Percentiles rank a stretch among this genome's conserved stretches.
Conservation (phyloP, 2,888 invertebrate genomes). For the Shargacucullia verbasci region DNA sequence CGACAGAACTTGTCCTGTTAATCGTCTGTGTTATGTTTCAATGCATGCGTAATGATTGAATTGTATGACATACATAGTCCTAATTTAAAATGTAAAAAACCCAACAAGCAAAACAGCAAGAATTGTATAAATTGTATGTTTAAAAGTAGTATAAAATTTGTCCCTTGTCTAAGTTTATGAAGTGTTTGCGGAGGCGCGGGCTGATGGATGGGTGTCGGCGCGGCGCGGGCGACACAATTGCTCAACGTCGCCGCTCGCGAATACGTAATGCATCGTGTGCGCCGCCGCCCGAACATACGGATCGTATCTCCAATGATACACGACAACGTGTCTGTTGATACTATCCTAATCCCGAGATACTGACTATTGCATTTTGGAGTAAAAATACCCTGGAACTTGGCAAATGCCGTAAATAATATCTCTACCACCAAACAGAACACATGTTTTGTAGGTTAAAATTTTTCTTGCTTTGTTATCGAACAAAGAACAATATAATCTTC, state of each 20-base stretch:
- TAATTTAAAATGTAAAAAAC: background rate
- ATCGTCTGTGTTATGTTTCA: too few relatives aligned
- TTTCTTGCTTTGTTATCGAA: too few relatives aligned
- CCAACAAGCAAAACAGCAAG: background rate
- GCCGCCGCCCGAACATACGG: conserved; percentile 27
- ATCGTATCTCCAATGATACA: conserved; percentile 61
- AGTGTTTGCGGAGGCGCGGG: conserved; percentile 62
- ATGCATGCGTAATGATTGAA: too few relatives aligned
- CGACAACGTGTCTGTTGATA: conserved; percentile 30
- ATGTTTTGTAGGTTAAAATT: too few relatives aligned
- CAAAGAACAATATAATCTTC: too few relatives aligned
- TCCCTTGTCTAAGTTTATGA: conserved; percentile 72
- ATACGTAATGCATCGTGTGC: conserved; percentile 71
- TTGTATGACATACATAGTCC: too few relatives aligned
- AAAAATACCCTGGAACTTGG: too few relatives aligned
- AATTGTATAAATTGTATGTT: conserved; percentile 13
- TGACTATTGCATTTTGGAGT: too few relatives aligned
- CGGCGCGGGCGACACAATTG: conserved; percentile 72
- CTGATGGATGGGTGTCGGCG: conserved; percentile 75
- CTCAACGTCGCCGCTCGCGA: conserved; percentile 78
- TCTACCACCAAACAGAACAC: too few relatives aligned
- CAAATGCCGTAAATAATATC: too few relatives aligned
- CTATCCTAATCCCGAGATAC: background rate
- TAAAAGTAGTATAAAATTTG: conserved; percentile 63
- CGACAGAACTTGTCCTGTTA: too few relatives aligned